These are phyloP conservation scores for Neosalanx taihuensis DNA, from an alignment of 2,797 vertebrate species.

Conservation along the genomic window DNA sequence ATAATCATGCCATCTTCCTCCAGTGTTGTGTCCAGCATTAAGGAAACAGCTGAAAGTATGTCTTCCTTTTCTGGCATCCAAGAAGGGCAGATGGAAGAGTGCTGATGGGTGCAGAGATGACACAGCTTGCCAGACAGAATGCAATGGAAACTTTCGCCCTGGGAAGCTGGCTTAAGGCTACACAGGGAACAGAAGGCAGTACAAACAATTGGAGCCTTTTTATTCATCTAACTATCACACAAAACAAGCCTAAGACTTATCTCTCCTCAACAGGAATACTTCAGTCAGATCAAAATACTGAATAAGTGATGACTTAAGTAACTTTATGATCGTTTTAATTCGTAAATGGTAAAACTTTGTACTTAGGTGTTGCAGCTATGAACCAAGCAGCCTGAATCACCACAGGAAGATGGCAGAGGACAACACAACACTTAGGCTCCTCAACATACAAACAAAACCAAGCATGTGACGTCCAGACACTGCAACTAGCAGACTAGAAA, in stretches of 20 bases:
- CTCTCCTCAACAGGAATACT: not conserved
- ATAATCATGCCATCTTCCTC: too few species aligned
- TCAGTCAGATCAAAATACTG: too few species aligned
- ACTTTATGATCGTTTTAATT: not conserved
- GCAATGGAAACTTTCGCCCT: constrained; percentile 68
- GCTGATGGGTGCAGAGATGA: constrained; percentile 52
- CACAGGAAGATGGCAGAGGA: constrained; percentile 9
- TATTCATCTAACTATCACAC: not conserved
- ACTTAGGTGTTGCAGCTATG: constrained; percentile 2
- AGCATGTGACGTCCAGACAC: too few species aligned
- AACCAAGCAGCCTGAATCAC: constrained; percentile 22
- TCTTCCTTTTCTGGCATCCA: constrained; percentile 48
- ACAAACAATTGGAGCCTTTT: not conserved
- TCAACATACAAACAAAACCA: too few species aligned
- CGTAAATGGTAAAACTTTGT: constrained; percentile 24
- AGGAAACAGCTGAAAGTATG: not conserved
- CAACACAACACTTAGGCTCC: too few species aligned
- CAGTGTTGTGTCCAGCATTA: too few species aligned
- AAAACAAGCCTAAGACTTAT: not conserved
- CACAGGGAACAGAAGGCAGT: constrained; percentile 8
- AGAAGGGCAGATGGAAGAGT: constrained; percentile 65
- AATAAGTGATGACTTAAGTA: too few species aligned
- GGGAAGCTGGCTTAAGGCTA: constrained; percentile 37
- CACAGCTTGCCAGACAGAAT: constrained; percentile 63
- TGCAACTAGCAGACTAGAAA: too few species aligned